Base-by-base conservation (phyloP, 2,113 vertebrate genomes). In the Oostethus manadensis region DNA sequence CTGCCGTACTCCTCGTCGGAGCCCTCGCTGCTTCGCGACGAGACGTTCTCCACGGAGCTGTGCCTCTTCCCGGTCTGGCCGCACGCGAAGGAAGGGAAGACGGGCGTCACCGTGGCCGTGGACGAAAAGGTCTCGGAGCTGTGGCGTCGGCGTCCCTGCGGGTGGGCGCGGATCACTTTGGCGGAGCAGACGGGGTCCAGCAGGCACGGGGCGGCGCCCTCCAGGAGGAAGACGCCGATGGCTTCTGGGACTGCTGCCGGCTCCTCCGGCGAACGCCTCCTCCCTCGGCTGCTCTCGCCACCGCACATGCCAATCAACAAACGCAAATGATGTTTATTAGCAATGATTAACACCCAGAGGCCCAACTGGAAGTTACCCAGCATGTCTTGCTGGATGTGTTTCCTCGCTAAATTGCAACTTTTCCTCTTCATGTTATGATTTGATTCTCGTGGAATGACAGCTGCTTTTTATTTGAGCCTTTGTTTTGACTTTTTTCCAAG, bases 41-140 rank as follows among this genome's bases (percentile, higher is more conserved):
- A 92, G 58, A 99, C 93, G 5, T 98, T 98, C 85, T 99, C 96
- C 86, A 98, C 95, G 0, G 97, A 99, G 85, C 95, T 96, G 0
- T 94, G 97, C 80, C 92, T 90, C 92, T 81, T 93, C 89, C 74
- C 91, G 47, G 85, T 84, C 51, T 94, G 88, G 20, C 91, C 91
- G 17, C 91, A 91, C 21, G 94, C 93, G 1, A 98, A 98, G 55
- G 96, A 97, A 10, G 97, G 94, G 44, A 93, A 95, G 74, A 98
- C 94, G 0, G 96, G 94, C 17, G 94, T 97, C 73, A 98, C 96
- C 0, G 94, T 97, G 73, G 96, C 93, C 21, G 95, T 98, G 46
- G 97, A 97, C 21, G 95, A 94, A 79, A 98, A 99, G 14, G 96
- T 99, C 80, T 98, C 97, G 0, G 96, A 98, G 78, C 96, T 99